Base-by-base conservation (phyloP, 1,140 invertebrate genomes). In the Pseudobourletiella spinata region DNA sequence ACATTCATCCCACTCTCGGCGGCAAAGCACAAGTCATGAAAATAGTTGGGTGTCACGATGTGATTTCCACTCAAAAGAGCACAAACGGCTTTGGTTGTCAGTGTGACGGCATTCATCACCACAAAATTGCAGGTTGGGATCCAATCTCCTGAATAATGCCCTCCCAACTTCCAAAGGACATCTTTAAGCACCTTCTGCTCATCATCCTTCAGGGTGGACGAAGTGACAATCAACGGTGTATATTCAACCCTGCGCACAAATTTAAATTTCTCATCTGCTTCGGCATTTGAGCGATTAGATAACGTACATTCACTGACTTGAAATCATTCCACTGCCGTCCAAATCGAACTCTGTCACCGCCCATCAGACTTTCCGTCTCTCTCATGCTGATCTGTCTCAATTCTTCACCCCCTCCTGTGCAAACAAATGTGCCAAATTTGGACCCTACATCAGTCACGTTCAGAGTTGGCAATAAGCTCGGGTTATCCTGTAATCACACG, bases 21-120 rank as follows among this genome's bases (percentile, higher is more conserved):
- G 22, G 77, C 73, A 61, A 77, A 72, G 1, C 80, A 35, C 57
- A 81, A 75, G 29, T 79, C 75, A 25, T 74, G 74, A 79, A 86
- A 84, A 73, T 80, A 88, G 2, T 78, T 73, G 16, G 78, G 73
- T 11, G 77, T 81, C 0, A 87, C 84, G 67, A 87, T 83, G 6
- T 79, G 76, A 42, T 79, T 80, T 42, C 78, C 76, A 59, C 81
- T 77, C 1, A 84, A 77, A 65, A 88, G 72, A 3, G 84, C 84
- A 71, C 82, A 79, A 11, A 86, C 73, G 18, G 77, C 75, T 74
- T 79, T 66, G 14, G 59, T 48, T 73, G 85, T 86, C 18, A 87
- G 76, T 18, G 79, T 82, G 25, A 85, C 78, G 22, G 77, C 77
- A 43, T 80, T 78, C 80, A 86, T 85, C 15, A 85, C 83, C 24